Evolutionary conservation across 2,888 invertebrate species (phyloP), one percentile per base, ranked within the genome.

Genomic region (Lithosia quadra): DNA sequence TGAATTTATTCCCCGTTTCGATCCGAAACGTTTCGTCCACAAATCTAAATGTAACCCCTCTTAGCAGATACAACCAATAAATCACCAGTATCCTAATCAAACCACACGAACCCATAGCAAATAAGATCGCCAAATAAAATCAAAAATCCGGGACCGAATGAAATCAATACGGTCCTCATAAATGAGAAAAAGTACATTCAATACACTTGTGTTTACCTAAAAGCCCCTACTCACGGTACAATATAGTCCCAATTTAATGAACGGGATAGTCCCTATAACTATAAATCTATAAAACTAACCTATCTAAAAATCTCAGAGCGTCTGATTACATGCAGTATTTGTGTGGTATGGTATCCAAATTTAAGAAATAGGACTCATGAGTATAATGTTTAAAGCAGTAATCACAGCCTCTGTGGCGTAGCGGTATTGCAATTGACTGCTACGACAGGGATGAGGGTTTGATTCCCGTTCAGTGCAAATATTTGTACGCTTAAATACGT

Each of bases 181-280:
- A 73, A 73, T 73, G 72, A 68, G 74, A 79, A 79, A 76, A 79
- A 76, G 73, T 76, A 77, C 78, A 76, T 74, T 80, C 75, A 78
- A 77, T 79, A 82, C 82, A 81, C 73, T 81, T 79, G 75, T 73
- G 75, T 81, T 80, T 79, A 78, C 76, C 79, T 77, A 76, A 77
- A 78, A 80, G 63, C 55, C 34, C 56, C 33, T 34, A 63, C 56
- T 67, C 67, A 67, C 63, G 36, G 22, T 18, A 55, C 59, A 66
- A 63, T 63, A 62, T 66, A 59, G 57, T 65, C 53, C 36, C 53
- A 59, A 68, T 36, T 15, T n/a, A 49, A 49, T n/a, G n/a, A 5
- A 49, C 49, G 49, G 8, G 18, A 49, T 49, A n/a, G 49, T 49
- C 49, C 49, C 49, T n/a, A n/a, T n/a, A n/a, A n/a, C n/a, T 18